Evolutionary conservation across 2,888 invertebrate species (phyloP).

Genomic region (Blomia tropicalis): DNA sequence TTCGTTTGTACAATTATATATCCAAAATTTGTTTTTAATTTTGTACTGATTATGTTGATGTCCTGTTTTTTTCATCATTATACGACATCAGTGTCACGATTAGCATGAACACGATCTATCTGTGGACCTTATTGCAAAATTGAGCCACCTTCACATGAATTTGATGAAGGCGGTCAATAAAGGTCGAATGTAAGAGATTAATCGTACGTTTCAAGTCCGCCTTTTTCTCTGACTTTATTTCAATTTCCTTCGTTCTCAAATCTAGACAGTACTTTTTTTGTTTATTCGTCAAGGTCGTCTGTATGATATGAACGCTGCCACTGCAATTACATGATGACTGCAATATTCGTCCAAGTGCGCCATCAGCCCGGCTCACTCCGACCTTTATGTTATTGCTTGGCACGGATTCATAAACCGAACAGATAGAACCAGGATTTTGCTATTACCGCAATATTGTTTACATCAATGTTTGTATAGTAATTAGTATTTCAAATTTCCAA

Average conservation of each 20-base stretch:
- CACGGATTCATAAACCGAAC: conserved; percentile 13
- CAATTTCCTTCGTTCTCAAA: background rate
- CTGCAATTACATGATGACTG: background rate
- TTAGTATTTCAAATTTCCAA: too few species aligned
- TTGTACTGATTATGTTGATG: background rate
- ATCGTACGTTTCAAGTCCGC: too few species aligned
- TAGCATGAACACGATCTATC: background rate
- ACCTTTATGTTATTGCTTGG: background rate
- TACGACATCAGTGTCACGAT: too few species aligned
- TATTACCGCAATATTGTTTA: too few species aligned
- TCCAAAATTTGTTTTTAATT: background rate
- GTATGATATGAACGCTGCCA: background rate
- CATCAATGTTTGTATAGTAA: too few species aligned
- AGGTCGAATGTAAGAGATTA: too few species aligned
- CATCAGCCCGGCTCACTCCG: background rate
- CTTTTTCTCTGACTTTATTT: too few species aligned
- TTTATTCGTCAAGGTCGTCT: background rate
- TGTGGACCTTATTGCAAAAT: conserved; percentile 1
- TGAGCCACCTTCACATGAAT: background rate
- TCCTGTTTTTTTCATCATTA: background rate
- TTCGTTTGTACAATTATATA: background rate
- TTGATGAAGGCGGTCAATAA: background rate
- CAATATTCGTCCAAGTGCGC: background rate
- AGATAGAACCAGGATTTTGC: too few species aligned
- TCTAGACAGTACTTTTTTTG: background rate